Percentiles rank a stretch among this genome's conserved stretches.
Evolutionary conservation across 2,113 vertebrate genomes (phyloP).

Genomic region (Xiphophorus maculatus): DNA sequence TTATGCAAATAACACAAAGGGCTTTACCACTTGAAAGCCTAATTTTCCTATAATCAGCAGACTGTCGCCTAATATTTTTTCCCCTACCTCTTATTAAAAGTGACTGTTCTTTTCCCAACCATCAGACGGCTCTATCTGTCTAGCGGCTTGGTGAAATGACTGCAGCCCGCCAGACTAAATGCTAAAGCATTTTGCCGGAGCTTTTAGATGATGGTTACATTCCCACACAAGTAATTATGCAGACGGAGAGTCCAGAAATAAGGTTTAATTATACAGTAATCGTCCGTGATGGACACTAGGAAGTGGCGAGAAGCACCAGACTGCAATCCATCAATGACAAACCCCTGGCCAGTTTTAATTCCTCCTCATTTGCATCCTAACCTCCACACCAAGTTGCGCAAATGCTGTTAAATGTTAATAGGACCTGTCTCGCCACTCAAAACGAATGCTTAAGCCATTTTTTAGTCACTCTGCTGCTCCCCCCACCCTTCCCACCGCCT

Average conservation of each 20-base stretch:
- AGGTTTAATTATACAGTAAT: conserved; percentile 99
- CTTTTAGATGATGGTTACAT: conserved; percentile 99
- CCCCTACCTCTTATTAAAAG: conserved; percentile 97
- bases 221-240: conserved; percentile 99
- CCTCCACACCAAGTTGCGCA: conserved; percentile 99
- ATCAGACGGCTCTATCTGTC: conserved; percentile 99
- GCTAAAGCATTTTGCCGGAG: conserved; percentile 94
- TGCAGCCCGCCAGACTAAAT: conserved; percentile 89
- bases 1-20: conserved; percentile 99
- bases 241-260: conserved; percentile 98
- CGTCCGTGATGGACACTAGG: conserved; percentile 99
- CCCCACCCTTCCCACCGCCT: no score
- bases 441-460: conserved; percentile 99
- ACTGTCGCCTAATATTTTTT: conserved; percentile 99
- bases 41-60: conserved; percentile 99
- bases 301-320: conserved; percentile 96
- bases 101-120: conserved; percentile 97
- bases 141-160: conserved; percentile 85
- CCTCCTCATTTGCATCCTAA: conserved; percentile 99
- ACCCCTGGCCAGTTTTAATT: conserved; percentile 96
- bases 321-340: conserved; percentile 99
- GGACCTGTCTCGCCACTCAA: conserved; percentile 99
- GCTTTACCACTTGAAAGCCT: conserved; percentile 99
- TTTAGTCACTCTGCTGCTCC: conserved; percentile 85
- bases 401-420: conserved; percentile 99